phyloP scores from a whole-genome alignment of 2,113 vertebrate species.

The Percina caprodes region DNA sequence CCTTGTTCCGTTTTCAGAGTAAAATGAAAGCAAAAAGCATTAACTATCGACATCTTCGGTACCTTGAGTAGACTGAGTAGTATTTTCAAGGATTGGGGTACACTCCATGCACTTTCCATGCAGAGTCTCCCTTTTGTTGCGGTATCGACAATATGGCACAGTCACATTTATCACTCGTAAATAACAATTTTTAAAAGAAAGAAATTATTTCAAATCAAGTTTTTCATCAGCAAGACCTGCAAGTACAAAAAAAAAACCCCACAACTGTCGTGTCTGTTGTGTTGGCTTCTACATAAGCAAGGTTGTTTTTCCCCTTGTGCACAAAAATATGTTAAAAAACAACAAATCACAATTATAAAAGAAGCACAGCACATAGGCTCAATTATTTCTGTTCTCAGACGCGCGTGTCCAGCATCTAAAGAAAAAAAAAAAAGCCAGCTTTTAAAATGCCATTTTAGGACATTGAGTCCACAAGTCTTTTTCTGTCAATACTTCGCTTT shows the following conservation, averaged over 20 bases:
- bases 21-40: constrained; percentile 17
- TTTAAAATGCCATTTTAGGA: constrained; percentile 48
- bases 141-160: constrained; percentile 51
- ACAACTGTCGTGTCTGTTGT: neutral
- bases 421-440: constrained; percentile 7
- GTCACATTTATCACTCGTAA: constrained; percentile 37
- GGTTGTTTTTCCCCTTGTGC: constrained; percentile 45
- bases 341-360: constrained; percentile 5
- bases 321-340: constrained; percentile 13
- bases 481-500: constrained; percentile 19
- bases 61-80: constrained; percentile 17
- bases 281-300: constrained; percentile 16
- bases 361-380: constrained; percentile 27
- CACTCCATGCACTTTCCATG: constrained; percentile 53
- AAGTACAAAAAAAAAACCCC: constrained; percentile 23
- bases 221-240: constrained; percentile 19
- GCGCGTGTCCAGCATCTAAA: constrained; percentile 40
- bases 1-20: constrained; percentile 38
- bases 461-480: constrained; percentile 24
- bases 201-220: constrained; percentile 12
- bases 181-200: constrained; percentile 22
- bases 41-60: constrained; percentile 19
- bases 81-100: constrained; percentile 3
- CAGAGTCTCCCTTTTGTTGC: constrained; percentile 26
- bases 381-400: constrained; percentile 36